Base-by-base conservation (phyloP, 2,797 vertebrate genomes). In the Sarcophilus harrisii region DNA sequence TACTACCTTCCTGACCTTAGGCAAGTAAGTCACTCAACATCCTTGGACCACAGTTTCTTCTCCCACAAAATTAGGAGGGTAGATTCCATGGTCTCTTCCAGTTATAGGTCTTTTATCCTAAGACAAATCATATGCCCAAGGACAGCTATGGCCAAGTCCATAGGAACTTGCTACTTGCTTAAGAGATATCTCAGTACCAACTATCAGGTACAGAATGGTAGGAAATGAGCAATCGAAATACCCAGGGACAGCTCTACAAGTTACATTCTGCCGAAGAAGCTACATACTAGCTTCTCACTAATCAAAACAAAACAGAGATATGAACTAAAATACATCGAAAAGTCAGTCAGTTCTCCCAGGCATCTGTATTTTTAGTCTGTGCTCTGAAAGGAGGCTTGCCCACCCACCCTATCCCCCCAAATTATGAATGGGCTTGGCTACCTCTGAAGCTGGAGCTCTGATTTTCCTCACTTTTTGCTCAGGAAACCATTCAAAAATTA, bases 401-500 rank as follows among this genome's bases (percentile, higher is more conserved):
- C 21, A 1, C 21, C 38, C 73, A 87, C 73, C 21, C 73, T 38
- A 87, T 87, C 38, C 73, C 9, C 73, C 21, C 38, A 87, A 87
- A 18, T 91, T 89, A 62, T 16, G 55, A 38, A n/a, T 60, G 29
- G 66, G 90, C 28, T 95, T 93, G 92, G 58, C 91, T 90, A 93
- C 91, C 49, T 57, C 60, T 54, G 93, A 73, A 54, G 59, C 59
- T 94, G 57, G 95, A 94, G 57, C 59, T 96, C 89, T 4, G 91
- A 96, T 97, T 96, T 91, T 92, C 96, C 96, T 96, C 58, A 95
- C 62, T 9, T 81, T 81, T 92, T 21, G 0, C 6, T 92, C 90
- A 90, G 98, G 96, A 98, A 97, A 96, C 96, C 96, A 87, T 16
- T 93, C 93, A 92, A 87, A 97, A 97, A 97, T 87, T 96, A 98